Evolutionary conservation across 2,888 invertebrate species (phyloP), one percentile per base, ranked within the genome.

Genomic region (Sclerodermus sp.): DNA sequence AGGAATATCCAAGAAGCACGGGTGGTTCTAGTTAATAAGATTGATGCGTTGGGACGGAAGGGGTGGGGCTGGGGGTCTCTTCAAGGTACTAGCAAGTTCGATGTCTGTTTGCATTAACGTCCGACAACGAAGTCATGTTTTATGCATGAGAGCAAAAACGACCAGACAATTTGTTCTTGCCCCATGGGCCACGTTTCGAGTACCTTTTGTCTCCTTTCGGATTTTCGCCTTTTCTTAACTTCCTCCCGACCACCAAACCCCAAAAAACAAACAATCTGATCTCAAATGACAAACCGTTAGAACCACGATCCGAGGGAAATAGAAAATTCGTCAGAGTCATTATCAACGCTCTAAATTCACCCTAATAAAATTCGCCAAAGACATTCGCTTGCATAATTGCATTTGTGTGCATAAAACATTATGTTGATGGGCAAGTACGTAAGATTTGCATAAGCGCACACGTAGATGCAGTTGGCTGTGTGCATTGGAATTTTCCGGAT

Each of bases 81-180:
- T 47, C 29, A 16, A 30, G 40, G 47, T 49, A 48, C 46, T 42
- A 47, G 53, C 53, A 51, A 59, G 57, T 64, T 64, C 62, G 58
- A 61, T 62, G 66, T 68, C 69, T 62, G 66, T 62, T 66, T 64
- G 64, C 67, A 68, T 70, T 67, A 70, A 60, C 66, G 57, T 64
- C 64, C 53, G 55, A 64, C 62, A 64, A 62, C 60, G 50, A 18
- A 43, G 32, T 56, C 45, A 70, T 71, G 65, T 68, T 71, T 70
- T 72, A 72, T 72, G 67, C 70, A 71, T 70, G 66, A 73, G 54
- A 50, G 55, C 53, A 63, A 63, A 65, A 70, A 58, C 56, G 61
- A 51, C 59, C 46, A 57, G 57, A 66, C 60, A 62, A 61, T 62
- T 67, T 65, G 66, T 62, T 64, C 60, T 45, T 30, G 55, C 46